Conservation (phyloP, 1,140 invertebrate genomes). For the Heliconius nattereri region DNA sequence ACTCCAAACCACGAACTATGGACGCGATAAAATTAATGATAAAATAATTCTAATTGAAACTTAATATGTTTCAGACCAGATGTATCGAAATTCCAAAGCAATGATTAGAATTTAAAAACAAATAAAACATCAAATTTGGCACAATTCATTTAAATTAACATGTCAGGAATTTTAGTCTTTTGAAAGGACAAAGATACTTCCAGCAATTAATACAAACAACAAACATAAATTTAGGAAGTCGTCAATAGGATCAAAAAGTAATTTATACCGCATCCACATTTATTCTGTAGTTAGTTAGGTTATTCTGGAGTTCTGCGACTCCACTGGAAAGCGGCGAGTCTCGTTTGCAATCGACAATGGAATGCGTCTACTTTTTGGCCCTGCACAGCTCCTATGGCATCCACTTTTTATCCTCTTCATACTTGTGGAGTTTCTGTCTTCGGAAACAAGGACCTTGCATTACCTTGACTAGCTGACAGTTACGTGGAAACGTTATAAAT, state of each 20-base stretch:
- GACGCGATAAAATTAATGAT: constrained; percentile 40
- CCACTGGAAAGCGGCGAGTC: constrained; percentile 54
- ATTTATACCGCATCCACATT: constrained; percentile 49
- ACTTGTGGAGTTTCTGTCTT: constrained; percentile 38
- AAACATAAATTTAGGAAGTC: background rate
- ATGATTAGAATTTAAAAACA: background rate
- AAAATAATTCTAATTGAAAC: constrained; percentile 24
- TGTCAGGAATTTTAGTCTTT: no score
- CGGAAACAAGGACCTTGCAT: constrained; percentile 48
- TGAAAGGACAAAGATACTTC: no score
- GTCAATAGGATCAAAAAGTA: background rate
- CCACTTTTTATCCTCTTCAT: constrained; percentile 59
- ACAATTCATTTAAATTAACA: background rate
- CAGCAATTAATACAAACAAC: background rate
- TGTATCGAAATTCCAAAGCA: background rate
- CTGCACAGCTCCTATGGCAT: constrained; percentile 48
- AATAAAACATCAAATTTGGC: background rate
- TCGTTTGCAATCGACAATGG: constrained; percentile 75
- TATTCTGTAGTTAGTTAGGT: constrained; percentile 29
- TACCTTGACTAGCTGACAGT: constrained; percentile 38
- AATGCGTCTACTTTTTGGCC: constrained; percentile 71
- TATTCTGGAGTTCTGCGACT: constrained; percentile 38
- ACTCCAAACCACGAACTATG: constrained; percentile 50
- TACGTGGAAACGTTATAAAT: constrained; percentile 19
- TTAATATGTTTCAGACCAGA: background rate